Conservation (phyloP, 2,113 vertebrate genomes). For the Platanista minor region DNA sequence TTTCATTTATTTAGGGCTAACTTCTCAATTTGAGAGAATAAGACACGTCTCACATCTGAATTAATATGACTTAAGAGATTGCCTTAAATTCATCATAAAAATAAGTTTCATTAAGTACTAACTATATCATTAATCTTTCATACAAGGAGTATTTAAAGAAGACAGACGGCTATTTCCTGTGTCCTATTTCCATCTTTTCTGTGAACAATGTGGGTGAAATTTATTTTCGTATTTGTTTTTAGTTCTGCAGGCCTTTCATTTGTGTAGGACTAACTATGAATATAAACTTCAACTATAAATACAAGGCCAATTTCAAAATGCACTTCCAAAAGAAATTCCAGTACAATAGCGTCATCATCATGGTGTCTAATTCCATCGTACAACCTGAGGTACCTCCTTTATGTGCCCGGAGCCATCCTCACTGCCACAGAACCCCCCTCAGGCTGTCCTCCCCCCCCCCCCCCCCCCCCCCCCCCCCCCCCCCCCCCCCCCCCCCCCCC, state of each 20-base stretch:
- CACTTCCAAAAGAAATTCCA: not conserved
- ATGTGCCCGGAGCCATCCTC: not conserved
- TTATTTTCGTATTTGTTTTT: not conserved
- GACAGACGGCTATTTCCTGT: not conserved
- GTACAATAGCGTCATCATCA: fast-evolving
- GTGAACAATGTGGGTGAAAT: not conserved
- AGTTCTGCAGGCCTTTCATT: not conserved
- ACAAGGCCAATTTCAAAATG: not conserved
- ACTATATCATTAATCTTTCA: not conserved
- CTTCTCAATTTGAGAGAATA: not conserved
- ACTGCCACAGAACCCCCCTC: not conserved
- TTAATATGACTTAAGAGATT: not conserved
- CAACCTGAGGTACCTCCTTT: not conserved
- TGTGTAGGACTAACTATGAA: not conserved
- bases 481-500: no score
- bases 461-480: no score
- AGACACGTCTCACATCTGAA: not conserved
- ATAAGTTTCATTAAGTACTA: not conserved
- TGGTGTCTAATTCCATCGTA: not conserved
- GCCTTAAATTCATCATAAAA: not conserved
- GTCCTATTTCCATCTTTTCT: not conserved
- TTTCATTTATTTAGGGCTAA: not conserved
- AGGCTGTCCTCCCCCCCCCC: not conserved
- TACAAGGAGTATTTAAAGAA: not conserved
- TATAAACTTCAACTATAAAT: not conserved